phyloP scores from a whole-genome alignment of 2,888 invertebrate genomes.

The Hyposoter dolosus region DNA sequence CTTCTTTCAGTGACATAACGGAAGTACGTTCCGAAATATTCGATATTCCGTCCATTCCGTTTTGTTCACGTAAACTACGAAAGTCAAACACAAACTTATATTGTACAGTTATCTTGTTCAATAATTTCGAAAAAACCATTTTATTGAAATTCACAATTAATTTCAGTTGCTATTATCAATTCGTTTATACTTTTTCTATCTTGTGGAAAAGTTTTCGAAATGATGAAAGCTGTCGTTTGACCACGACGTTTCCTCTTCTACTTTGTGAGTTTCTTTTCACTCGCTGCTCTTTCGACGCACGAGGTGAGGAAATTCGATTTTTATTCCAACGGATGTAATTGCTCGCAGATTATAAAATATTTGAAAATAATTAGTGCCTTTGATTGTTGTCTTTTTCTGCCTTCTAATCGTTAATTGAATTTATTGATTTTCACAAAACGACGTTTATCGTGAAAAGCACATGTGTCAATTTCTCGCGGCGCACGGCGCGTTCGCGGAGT shows the following conservation, averaged over 20 bases:
- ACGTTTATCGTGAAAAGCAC: slow-evolving; percentile 22
- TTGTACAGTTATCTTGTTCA: not conserved
- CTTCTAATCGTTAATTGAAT: not conserved
- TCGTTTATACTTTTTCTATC: not conserved
- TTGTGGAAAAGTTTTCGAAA: slow-evolving; percentile 11
- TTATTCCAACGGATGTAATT: slow-evolving; percentile 26
- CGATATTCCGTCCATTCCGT: not conserved
- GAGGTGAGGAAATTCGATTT: slow-evolving; percentile 73
- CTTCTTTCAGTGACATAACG: slow-evolving; percentile 3
- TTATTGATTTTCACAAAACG: not conserved
- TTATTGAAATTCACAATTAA: slow-evolving; percentile 2
- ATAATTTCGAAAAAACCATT: not conserved
- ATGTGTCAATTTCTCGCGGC: slow-evolving; percentile 50
- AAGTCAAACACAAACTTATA: slow-evolving; percentile 42
- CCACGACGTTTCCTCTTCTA: slow-evolving; percentile 63
- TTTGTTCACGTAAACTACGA: slow-evolving; percentile 7
- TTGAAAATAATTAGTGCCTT: not conserved
- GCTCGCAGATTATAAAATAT: not conserved
- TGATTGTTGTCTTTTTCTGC: not conserved
- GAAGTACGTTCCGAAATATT: not conserved
- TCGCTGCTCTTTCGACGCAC: slow-evolving; percentile 67
- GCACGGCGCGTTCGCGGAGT: slow-evolving; percentile 68
- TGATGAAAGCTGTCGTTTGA: slow-evolving; percentile 21
- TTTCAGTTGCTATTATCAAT: not conserved
- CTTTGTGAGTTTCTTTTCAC: slow-evolving; percentile 70